A percentile compares a stretch with the other conserved stretches of the same genome.
These are phyloP conservation scores for Corvus cornix DNA, from an alignment of 2,113 vertebrate species.

Conservation along the genomic window DNA sequence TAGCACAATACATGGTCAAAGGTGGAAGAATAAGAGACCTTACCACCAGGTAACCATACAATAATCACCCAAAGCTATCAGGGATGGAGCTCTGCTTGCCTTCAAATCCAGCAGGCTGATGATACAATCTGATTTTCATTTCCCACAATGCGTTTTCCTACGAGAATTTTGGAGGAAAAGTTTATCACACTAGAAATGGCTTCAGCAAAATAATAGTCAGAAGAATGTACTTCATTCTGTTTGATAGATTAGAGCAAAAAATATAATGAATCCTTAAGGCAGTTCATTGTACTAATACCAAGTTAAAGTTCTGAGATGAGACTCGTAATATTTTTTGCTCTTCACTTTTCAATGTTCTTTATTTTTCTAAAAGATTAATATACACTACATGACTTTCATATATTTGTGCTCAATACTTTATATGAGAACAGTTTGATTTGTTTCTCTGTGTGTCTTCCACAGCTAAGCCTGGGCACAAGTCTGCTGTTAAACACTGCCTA, in stretches of 20 bases:
- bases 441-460: neutral
- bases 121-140: neutral
- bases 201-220: neutral
- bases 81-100: neutral
- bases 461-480: neutral
- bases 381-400: neutral
- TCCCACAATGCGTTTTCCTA: neutral
- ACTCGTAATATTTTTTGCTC: neutral
- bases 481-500: neutral
- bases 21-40: neutral
- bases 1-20: neutral
- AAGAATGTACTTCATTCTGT: neutral
- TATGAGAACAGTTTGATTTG: neutral
- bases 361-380: neutral
- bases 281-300: neutral
- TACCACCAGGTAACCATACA: neutral
- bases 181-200: neutral
- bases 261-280: neutral
- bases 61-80: neutral
- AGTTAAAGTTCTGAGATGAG: neutral
- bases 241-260: neutral
- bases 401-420: neutral
- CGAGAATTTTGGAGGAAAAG: neutral
- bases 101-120: neutral
- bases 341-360: neutral